Conservation (phyloP, 2,113 vertebrate genomes). For the Hypocryptadius cinnamomeus region DNA sequence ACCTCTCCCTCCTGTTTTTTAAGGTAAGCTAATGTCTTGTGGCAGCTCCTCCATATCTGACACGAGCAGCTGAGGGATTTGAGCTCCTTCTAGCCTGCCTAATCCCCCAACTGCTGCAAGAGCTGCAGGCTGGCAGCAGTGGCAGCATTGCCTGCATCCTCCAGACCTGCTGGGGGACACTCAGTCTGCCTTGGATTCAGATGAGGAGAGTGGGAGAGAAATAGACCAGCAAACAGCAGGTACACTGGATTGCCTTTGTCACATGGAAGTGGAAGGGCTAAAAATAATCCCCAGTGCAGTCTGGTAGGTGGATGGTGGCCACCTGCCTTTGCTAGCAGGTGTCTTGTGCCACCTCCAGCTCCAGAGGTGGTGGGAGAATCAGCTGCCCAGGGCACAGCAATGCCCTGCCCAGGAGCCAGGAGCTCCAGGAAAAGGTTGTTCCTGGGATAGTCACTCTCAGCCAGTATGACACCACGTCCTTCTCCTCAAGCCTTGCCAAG, state of each 20-base stretch:
- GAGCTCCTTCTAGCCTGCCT: not conserved
- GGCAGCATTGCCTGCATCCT: not conserved
- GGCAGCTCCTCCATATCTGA: not conserved
- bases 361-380: not conserved
- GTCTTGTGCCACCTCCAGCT: not conserved
- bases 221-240: not conserved
- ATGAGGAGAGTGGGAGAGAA: not conserved
- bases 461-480: accelerated
- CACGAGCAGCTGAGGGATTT: not conserved
- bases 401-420: not conserved
- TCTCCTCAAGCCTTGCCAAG: not conserved
- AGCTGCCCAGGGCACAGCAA: not conserved
- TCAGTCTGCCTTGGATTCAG: not conserved
- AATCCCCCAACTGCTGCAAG: slow-evolving; percentile 8
- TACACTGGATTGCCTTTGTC: not conserved
- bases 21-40: not conserved
- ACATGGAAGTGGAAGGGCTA: not conserved
- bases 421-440: not conserved
- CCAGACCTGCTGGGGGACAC: not conserved
- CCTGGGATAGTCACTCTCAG: not conserved
- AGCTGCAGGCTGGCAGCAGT: not conserved
- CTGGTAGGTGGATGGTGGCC: not conserved
- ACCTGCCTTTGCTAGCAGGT: not conserved
- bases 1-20: not conserved
- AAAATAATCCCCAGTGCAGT: not conserved